Evolutionary conservation across 2,797 vertebrate species (phyloP), one percentile per base, ranked within the genome.

Genomic region (Psittacula echo): DNA sequence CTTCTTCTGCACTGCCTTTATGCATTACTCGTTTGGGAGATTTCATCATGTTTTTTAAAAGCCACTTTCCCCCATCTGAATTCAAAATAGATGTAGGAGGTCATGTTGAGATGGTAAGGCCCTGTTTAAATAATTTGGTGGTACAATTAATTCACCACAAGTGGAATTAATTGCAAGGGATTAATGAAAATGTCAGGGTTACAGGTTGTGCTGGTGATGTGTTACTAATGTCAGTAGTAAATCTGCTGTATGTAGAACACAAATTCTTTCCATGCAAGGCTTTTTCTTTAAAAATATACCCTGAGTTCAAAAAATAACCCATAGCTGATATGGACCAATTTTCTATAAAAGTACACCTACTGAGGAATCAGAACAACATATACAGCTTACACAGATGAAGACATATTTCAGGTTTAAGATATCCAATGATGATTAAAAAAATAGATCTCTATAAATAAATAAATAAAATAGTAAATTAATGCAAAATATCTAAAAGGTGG

Each of bases 151-250:
- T 97, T 96, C 53, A 54, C 64, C 79, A 79, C 70, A 94, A 93
- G 85, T 94, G 77, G 92, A 96, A 96, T 97, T 96, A 93, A 93
- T 80, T 96, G 78, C 89, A 56, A 88, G 83, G 85, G 89, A 96
- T 93, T 97, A 96, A 96, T 93, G 95, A 96, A 96, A 96, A 96
- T 96, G 93, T 95, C 96, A 95, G 92, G 71, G 75, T 82, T 95
- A 89, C 88, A 93, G 56, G 81, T 93, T 91, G 77, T 85, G 77
- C 67, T 92, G 51, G 61, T 96, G 93, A 94, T 95, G 90, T 93
- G 89, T 95, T 97, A 94, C 93, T 94, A 95, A 95, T 74, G 93
- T 85, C 88, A 89, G 72, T 41, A 87, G 89, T 96, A 96, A 96
- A 97, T 96, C 90, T 94, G 92, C 89, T 95, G 81, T 89, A 94